These are phyloP conservation scores for Calosoma granatense DNA, from an alignment of 1,140 invertebrate species.

Conservation along the genomic window DNA sequence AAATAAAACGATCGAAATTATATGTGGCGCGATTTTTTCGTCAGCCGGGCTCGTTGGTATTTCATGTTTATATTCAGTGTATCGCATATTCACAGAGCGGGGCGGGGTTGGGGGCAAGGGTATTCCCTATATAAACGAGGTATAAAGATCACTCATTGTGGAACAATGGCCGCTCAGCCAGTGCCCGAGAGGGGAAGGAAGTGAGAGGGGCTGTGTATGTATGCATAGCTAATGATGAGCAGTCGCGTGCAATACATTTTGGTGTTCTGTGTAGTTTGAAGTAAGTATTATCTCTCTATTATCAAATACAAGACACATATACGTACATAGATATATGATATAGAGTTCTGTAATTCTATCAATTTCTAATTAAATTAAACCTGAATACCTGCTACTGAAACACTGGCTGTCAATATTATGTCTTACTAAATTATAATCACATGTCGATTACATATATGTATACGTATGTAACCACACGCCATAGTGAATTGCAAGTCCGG, in stretches of 20 bases:
- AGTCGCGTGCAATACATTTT: no score
- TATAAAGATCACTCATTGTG: not conserved
- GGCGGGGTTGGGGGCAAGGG: not conserved
- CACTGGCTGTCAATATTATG: no score
- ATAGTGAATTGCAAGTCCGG: no score
- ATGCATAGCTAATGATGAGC: not conserved
- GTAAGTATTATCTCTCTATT: not conserved
- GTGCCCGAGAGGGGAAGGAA: not conserved
- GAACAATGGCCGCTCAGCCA: not conserved
- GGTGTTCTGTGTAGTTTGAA: no score
- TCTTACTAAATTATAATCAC: no score
- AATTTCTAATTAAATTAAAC: no score
- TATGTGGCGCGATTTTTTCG: conserved; percentile 32
- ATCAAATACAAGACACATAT: not conserved
- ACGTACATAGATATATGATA: not conserved
- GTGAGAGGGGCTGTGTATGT: not conserved
- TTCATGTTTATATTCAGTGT: conserved; percentile 32
- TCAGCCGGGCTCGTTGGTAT: conserved; percentile 29
- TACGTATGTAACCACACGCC: no score
- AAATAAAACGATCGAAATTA: conserved; percentile 34
- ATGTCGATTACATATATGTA: no score
- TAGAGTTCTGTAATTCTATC: no score
- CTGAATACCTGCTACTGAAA: no score
- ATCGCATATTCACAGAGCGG: not conserved
- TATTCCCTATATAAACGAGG: not conserved